phyloP scores from a whole-genome alignment of 1,140 invertebrate species.

The Zaprionus vittiger region DNA sequence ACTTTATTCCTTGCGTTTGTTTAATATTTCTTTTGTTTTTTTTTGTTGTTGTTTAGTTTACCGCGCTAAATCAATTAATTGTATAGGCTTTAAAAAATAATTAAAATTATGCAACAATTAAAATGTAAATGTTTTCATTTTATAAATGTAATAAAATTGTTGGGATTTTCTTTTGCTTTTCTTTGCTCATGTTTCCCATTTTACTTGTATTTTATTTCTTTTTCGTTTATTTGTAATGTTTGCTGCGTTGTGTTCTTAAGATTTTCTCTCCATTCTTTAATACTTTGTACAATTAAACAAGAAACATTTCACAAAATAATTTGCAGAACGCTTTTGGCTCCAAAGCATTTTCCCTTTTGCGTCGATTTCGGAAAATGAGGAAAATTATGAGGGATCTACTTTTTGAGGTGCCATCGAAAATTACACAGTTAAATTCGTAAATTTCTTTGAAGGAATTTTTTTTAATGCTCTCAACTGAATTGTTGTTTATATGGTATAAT shows the following conservation, averaged over 20 bases:
- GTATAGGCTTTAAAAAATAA: constrained; percentile 77
- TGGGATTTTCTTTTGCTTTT: constrained; percentile 69
- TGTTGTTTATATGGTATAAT: constrained; percentile 74
- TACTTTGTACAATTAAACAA: constrained; percentile 74
- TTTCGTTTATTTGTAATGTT: constrained; percentile 33
- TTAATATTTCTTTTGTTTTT: constrained; percentile 43
- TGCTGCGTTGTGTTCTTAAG: constrained; percentile 40
- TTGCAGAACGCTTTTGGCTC: constrained; percentile 27
- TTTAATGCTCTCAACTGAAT: constrained; percentile 69
- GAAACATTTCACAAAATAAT: constrained; percentile 63
- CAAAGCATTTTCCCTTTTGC: constrained; percentile 10
- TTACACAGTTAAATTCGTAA: constrained; percentile 80
- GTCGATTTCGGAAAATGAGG: constrained; percentile 8
- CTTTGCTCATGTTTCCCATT: constrained; percentile 58
- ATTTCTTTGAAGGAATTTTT: constrained; percentile 81
- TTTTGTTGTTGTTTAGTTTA: constrained; percentile 55
- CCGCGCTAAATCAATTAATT: constrained; percentile 60
- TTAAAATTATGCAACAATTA: constrained; percentile 83
- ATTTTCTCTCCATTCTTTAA: constrained; percentile 56
- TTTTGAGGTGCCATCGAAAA: constrained; percentile 52
- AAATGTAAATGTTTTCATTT: constrained; percentile 83
- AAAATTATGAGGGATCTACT: constrained; percentile 27
- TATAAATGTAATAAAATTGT: constrained; percentile 83
- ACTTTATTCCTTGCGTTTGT: constrained; percentile 25
- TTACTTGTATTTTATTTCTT: constrained; percentile 33